A percentile compares a stretch with the other conserved stretches of the same genome.
Evolutionary conservation across 1,140 invertebrate genomes (phyloP).

Genomic region (Euwallacea similis): DNA sequence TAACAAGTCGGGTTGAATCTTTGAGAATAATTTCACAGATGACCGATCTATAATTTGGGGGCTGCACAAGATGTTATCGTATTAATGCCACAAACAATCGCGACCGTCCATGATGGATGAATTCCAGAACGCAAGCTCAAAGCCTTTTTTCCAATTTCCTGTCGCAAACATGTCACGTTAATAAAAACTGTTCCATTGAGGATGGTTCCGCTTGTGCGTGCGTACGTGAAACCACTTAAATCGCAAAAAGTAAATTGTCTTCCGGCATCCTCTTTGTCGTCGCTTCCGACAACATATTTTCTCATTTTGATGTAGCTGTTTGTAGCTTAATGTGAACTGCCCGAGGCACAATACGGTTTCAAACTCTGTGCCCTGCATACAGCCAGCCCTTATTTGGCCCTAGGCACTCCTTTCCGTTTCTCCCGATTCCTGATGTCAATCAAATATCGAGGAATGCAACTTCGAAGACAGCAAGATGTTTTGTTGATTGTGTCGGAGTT

Average conservation of each 20-base stretch:
- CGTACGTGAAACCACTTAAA: conserved; percentile 1
- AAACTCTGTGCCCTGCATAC: conserved; percentile 27
- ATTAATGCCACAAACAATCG: too few relatives aligned
- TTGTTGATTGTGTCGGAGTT: neutral
- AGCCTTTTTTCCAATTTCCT: neutral
- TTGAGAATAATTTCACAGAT: too few relatives aligned
- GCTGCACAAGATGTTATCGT: too few relatives aligned
- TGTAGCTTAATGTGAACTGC: conserved; percentile 29
- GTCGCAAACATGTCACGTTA: neutral
- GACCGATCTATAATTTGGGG: too few relatives aligned
- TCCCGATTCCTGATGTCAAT: conserved; percentile 21
- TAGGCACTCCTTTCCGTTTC: conserved; percentile 11
- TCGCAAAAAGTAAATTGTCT: conserved; percentile 6
- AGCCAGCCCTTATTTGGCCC: conserved; percentile 8
- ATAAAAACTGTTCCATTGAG: conserved; percentile 4
- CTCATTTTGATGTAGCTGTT: conserved; percentile 28
- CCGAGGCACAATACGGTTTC: conserved; percentile 9
- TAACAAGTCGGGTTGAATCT: too few relatives aligned
- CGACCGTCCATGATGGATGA: too few relatives aligned
- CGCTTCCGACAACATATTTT: conserved; percentile 21
- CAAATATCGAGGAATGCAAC: conserved; percentile 16
- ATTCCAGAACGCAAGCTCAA: too few relatives aligned
- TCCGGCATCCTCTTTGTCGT: conserved; percentile 7
- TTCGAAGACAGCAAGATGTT: conserved; percentile 4
- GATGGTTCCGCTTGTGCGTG: neutral